A percentile compares a stretch with the other conserved stretches of the same genome.
These are phyloP conservation scores for Endotricha flammealis DNA, from an alignment of 2,888 invertebrate species.

Conservation along the genomic window DNA sequence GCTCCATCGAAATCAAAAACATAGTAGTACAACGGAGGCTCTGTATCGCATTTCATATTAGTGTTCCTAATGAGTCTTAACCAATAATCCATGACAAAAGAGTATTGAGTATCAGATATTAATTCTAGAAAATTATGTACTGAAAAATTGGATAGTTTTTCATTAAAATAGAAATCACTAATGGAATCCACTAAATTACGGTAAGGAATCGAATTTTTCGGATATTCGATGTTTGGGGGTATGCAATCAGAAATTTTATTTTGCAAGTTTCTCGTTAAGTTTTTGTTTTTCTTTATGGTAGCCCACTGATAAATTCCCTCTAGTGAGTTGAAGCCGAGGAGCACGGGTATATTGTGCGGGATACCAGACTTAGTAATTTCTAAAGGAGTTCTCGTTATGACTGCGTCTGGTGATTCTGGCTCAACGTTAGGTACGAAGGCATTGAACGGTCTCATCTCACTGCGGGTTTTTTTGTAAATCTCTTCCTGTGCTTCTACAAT, in stretches of 20 bases:
- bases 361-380: slow-evolving; percentile 36
- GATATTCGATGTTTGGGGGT: slow-evolving; percentile 33
- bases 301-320: slow-evolving; percentile 37
- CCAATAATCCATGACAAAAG: slow-evolving; percentile 18
- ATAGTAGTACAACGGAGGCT: slow-evolving; percentile 21
- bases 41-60: slow-evolving; percentile 13
- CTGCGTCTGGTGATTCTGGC: slow-evolving; percentile 27
- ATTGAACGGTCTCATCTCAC: slow-evolving; percentile 22
- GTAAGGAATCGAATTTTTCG: slow-evolving; percentile 21
- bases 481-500: slow-evolving; percentile 26
- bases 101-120: slow-evolving; percentile 22
- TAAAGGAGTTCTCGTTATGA: slow-evolving; percentile 43
- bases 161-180: slow-evolving; percentile 28
- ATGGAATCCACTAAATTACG: slow-evolving; percentile 25
- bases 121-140: slow-evolving; percentile 18
- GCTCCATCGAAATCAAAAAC: slow-evolving; percentile 23
- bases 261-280: slow-evolving; percentile 20
- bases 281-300: slow-evolving; percentile 13
- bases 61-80: slow-evolving; percentile 19
- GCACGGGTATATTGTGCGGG: slow-evolving; percentile 43
- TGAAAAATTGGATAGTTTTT: slow-evolving; percentile 19
- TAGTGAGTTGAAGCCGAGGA: slow-evolving; percentile 47
- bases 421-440: slow-evolving; percentile 54
- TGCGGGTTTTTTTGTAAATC: slow-evolving; percentile 18
- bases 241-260: slow-evolving; percentile 28